Base-by-base conservation (phyloP, 2,797 vertebrate species). In the Helarctos malayanus region DNA sequence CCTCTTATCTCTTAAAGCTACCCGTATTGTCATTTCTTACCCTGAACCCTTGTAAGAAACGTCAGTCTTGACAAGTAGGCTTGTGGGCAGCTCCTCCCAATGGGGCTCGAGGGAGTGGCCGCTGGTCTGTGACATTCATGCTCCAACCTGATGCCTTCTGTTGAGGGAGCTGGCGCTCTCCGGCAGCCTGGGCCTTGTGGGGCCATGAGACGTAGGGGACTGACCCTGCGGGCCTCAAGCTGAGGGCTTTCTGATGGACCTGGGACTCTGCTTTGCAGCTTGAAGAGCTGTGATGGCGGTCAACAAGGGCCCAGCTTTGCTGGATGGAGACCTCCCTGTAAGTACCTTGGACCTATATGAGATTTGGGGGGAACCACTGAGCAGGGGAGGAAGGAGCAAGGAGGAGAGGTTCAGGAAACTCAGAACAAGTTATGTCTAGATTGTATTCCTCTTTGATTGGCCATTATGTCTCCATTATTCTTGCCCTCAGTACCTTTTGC, bases 291-390 rank as follows among this genome's bases (percentile, higher is more conserved):
- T 1, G 0, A 99, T 98, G 98, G 98, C 98, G 0, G 98, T 65
- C 0, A 98, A 98, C 98, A 98, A 91, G 95, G 95, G 45, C 73
- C 98, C 97, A 1, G 3, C 91, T 19, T 56, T 98, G 98, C 97
- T 90, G 95, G 98, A 98, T 38, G 98, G 97, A 97, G 98, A 96
- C 63, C 18, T 94, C 86, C 98, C 98, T 68, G 99, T 99, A 83
- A 94, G 99, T 97, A 76, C 45, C 45, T 4, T 6, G 54, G 69
- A n/a, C 38, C 61, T 7, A 0, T 23, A 1, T 32, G 59, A 35
- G 23, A 52, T 54, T 49, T 12, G 29, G 49, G 32, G 75, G 47
- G 32, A 27, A 27, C 25, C 41, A 29, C 71, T 16, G 71, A 29
- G 41, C 4, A 7, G 4, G 25, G 57, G 6, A 29, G 6, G 75